Base-by-base conservation (phyloP, 2,113 vertebrate genomes). In the Vicugna pacos region DNA sequence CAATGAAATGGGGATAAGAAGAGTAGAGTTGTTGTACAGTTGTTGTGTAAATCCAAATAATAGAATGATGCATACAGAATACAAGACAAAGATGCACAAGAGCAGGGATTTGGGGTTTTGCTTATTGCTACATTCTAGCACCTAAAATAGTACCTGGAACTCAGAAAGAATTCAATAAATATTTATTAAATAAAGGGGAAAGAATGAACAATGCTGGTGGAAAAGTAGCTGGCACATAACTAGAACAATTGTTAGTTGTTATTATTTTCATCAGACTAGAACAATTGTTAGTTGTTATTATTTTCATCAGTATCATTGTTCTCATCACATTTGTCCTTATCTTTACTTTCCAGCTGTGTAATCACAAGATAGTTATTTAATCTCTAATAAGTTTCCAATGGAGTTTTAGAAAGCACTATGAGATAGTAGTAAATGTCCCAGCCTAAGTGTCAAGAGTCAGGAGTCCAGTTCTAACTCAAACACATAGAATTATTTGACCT, bases 161-260 rank as follows among this genome's bases (percentile, higher is more conserved):
- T 84, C 52, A 35, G 22, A 24, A 79, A 56, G 52, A 60, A 56
- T 60, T 96, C 26, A n/a, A 38, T 10, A 62, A 81, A 48, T 26
- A 56, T 56, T 75, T 50, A 73, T 73, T 91, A 86, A 52, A 30
- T 14, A 85, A 81, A 96, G 67, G 12, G 81, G 26, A 91, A 48
- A 83, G 17, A 76, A 17, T 72, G 15, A 91, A 75, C 3, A 77
- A 38, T 32, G 13, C 26, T 81, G 14, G 20, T 81, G 4, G 28
- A 46, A 65, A 69, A 91, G 35, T 8, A 30, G 38, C 85, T 76
- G 14, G 12, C n/a, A 62, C 12, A 77, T 3, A 92, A 22, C 20
- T 62, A 52, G 9, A 91, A 56, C 26, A 76, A 81, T 9, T 24
- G 30, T 69, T 88, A 48, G 15, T 60, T 4, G 11, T 56, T 79